Evolutionary conservation across 2,888 invertebrate species (phyloP).

Genomic region (Hyposoter didymator): DNA sequence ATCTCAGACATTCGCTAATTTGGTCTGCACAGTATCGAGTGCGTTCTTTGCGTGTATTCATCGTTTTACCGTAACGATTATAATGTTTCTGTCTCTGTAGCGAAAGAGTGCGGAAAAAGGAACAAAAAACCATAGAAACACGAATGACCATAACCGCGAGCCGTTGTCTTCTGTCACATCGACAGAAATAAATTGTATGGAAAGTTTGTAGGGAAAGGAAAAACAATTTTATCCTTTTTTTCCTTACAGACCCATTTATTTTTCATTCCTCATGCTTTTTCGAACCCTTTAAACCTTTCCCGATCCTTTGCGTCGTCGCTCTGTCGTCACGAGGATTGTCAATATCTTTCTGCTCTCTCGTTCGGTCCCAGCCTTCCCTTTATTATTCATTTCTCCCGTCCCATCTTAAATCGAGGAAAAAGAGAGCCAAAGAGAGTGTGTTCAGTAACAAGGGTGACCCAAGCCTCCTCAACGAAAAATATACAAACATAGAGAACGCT

Average conservation of each 20-base stretch:
- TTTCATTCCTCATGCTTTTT: slow-evolving; percentile 1
- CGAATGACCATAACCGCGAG: not conserved
- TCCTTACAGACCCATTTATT: not conserved
- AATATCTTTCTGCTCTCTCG: not conserved
- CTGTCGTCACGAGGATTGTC: slow-evolving; percentile 30
- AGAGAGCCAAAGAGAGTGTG: slow-evolving; percentile 3
- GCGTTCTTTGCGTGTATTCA: not conserved
- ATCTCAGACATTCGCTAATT: slow-evolving; percentile 44
- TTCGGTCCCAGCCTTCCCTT: slow-evolving; percentile 7
- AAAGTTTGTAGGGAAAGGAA: not conserved
- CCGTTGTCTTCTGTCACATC: not conserved
- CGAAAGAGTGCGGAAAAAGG: too few relatives aligned
- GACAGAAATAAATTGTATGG: not conserved
- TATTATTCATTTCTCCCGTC: slow-evolving; percentile 52
- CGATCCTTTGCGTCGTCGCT: slow-evolving; percentile 1
- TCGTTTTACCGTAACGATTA: slow-evolving; percentile 32
- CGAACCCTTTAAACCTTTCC: not conserved
- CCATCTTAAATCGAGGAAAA: slow-evolving; percentile 20
- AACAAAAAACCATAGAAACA: not conserved
- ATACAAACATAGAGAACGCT: slow-evolving; percentile 36
- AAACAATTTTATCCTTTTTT: slow-evolving; percentile 10
- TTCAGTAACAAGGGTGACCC: slow-evolving; percentile 8
- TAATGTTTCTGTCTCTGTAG: not conserved
- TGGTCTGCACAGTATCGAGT: not conserved
- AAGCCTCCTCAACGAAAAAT: slow-evolving; percentile 22